Percentiles rank a stretch among this genome's conserved stretches.
phyloP scores from a whole-genome alignment of 2,888 invertebrate genomes.

The Platerodrilus igneus region DNA sequence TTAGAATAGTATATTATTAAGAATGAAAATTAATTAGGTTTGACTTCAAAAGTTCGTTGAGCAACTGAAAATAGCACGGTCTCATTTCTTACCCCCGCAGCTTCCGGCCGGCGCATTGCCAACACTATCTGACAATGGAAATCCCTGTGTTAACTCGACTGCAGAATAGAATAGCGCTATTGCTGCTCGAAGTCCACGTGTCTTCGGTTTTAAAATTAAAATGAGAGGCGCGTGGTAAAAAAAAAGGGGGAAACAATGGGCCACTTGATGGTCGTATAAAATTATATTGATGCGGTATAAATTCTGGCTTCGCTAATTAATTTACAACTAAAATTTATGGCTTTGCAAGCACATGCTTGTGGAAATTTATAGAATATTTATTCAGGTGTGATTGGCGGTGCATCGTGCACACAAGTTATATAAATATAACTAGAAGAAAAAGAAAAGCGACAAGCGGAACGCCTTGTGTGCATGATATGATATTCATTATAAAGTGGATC shows the following conservation, averaged over 20 bases:
- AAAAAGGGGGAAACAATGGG: constrained; percentile 36
- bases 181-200: constrained; percentile 29
- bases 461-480: no score
- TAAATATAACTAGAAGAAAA: no score
- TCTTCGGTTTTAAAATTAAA: constrained; percentile 38
- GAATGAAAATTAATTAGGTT: constrained; percentile 42
- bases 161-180: no score
- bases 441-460: no score
- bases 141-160: no score
- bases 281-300: constrained; percentile 19
- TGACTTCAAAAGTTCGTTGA: constrained; percentile 44
- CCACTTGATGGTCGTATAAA: constrained; percentile 33
- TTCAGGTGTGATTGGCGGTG: no score
- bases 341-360: no score
- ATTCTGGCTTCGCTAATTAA: no score
- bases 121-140: constrained; percentile 48
- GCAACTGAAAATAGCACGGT: constrained; percentile 39
- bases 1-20: constrained; percentile 39
- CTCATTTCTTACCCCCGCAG: constrained; percentile 27
- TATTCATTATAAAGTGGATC: constrained; percentile 24
- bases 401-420: no score
- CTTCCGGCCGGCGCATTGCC: constrained; percentile 46
- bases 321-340: no score
- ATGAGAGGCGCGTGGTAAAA: constrained; percentile 27
- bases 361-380: no score